Evolutionary conservation across 2,113 vertebrate species (phyloP).

Genomic region (Abramis brama): DNA sequence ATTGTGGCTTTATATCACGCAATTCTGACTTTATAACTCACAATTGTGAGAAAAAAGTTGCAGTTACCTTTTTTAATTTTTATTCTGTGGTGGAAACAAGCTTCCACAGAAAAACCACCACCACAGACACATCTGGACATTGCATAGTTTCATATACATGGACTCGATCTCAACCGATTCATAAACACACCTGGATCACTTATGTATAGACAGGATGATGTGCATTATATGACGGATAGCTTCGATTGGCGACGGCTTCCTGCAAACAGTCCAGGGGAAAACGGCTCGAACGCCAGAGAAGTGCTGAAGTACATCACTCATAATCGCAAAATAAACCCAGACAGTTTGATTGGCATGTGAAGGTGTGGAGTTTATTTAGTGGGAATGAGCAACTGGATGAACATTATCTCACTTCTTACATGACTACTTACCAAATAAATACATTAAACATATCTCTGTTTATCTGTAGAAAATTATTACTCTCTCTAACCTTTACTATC

Average conservation of each 20-base stretch:
- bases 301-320: background rate
- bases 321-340: background rate
- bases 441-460: background rate
- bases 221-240: background rate
- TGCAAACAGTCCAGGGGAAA: background rate
- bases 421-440: background rate
- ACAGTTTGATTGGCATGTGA: background rate
- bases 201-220: background rate
- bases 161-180: background rate
- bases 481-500: no score
- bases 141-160: background rate
- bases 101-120: background rate
- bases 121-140: conserved; percentile 21
- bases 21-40: no score
- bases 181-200: conserved; percentile 4
- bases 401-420: background rate
- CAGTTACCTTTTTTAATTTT: no score
- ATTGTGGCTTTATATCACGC: no score
- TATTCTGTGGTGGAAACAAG: no score
- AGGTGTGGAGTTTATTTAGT: background rate
- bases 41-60: no score
- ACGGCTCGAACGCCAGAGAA: background rate
- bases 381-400: no score
- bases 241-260: background rate
- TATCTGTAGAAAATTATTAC: background rate